Percentiles rank a stretch among this genome's conserved stretches.
Evolutionary conservation across 2,113 vertebrate species (phyloP).

Genomic region (Eretmodus cyanostictus): DNA sequence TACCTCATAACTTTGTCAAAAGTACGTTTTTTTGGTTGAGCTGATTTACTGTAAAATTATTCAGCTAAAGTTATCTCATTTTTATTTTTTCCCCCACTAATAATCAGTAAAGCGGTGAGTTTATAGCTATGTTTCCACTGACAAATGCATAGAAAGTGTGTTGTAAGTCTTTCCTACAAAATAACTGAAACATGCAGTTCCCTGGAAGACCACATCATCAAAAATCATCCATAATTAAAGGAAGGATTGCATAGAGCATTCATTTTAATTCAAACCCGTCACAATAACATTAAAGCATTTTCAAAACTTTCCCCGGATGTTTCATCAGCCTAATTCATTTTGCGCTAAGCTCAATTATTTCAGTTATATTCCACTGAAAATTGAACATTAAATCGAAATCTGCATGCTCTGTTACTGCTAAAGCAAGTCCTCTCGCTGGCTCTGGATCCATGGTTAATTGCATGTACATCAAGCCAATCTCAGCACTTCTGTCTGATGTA

Average conservation of each 20-base stretch:
- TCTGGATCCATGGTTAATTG: conserved; percentile 36
- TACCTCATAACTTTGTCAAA: not conserved
- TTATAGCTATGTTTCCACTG: not conserved
- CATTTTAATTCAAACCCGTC: not conserved
- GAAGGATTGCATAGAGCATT: not conserved
- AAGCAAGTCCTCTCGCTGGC: not conserved
- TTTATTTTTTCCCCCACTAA: not conserved
- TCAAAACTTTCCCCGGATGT: conserved; percentile 18
- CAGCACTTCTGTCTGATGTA: conserved; percentile 34
- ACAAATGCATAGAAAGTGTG: not conserved
- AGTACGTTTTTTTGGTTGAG: not conserved
- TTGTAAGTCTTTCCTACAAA: not conserved
- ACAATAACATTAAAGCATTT: conserved; percentile 33
- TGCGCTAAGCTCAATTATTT: conserved; percentile 31
- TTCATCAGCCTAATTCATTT: conserved; percentile 46
- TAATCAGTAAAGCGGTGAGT: not conserved
- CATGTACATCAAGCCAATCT: conserved; percentile 8
- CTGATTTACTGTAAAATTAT: not conserved
- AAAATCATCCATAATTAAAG: not conserved
- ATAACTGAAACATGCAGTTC: not conserved
- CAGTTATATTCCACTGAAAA: conserved; percentile 41
- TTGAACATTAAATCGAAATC: conserved; percentile 34
- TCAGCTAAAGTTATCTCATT: not conserved
- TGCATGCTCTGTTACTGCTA: conserved; percentile 6
- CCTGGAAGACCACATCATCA: not conserved